phyloP scores from a whole-genome alignment of 2,888 invertebrate genomes.

The Agapostemon virescens region DNA sequence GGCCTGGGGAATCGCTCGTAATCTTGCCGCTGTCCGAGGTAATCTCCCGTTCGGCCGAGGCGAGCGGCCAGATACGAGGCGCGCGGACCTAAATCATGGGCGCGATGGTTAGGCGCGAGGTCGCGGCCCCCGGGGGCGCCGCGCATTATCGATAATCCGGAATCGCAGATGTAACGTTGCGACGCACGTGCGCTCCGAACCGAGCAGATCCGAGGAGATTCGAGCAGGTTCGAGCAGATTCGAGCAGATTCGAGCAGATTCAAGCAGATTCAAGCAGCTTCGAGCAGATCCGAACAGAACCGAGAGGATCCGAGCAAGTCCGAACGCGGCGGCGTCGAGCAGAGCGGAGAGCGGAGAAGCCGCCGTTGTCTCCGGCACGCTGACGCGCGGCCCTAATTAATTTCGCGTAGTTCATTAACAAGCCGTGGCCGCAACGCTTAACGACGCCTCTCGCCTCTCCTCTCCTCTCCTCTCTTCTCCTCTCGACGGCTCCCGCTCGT shows the following conservation, averaged over 20 bases:
- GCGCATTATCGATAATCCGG: conserved; percentile 69
- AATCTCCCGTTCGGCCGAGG: conserved; percentile 39
- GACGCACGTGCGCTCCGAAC: conserved; percentile 32
- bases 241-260: background rate
- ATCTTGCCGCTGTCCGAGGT: conserved; percentile 36
- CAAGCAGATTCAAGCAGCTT: background rate
- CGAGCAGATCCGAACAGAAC: background rate
- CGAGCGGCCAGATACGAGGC: conserved; percentile 41
- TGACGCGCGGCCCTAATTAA: conserved; percentile 68
- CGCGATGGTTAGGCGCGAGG: conserved; percentile 46
- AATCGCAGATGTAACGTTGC: conserved; percentile 64
- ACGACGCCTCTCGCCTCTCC: conserved; percentile 51
- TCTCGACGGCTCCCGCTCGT: background rate
- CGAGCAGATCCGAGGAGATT: background rate
- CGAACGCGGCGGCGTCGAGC: no score
- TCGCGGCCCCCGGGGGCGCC: conserved; percentile 48
- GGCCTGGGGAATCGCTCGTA: conserved; percentile 31
- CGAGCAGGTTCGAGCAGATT: background rate
- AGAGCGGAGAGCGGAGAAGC: background rate
- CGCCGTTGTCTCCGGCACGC: conserved; percentile 55
- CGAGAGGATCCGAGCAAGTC: background rate
- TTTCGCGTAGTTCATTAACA: conserved; percentile 72
- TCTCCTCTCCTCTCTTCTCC: background rate
- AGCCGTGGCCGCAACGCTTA: conserved; percentile 62
- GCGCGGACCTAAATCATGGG: conserved; percentile 48